Evolutionary conservation across 1,140 invertebrate species (phyloP), one percentile per base, ranked within the genome.

Genomic region (Drosophila kepulauana): DNA sequence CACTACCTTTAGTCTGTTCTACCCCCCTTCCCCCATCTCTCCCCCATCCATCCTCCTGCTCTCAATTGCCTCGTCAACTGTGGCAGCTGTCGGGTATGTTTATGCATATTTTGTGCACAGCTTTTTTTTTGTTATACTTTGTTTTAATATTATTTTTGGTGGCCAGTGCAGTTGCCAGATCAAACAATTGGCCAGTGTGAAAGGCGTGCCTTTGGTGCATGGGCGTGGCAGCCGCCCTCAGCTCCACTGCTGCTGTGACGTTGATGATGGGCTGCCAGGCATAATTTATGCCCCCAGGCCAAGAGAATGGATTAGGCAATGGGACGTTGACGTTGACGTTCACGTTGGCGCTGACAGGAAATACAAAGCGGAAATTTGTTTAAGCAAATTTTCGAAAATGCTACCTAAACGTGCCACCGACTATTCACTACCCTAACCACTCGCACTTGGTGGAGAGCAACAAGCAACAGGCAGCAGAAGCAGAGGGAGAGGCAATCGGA

Each of bases 361-460:
- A 68, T 51, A 3, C 54, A 48, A 56, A 51, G 43, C 63, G 79
- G 79, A 81, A 65, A 78, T 73, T 81, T 65, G 46, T 48, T 58
- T 77, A 70, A 75, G 66, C 61, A 56, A 62, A 75, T 56, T 63
- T 51, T 49, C 67, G 45, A 63, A 54, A 69, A 69, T 48, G 46
- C 10, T 69, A 25, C 20, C 20, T 3, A 4, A 25, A 25, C 20
- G 20, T 25, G 20, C 20, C 20, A 25, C 20, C 20, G 20, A 25
- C 20, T 25, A 25, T 25, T 25, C 20, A 25, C 20, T 25, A 25
- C 20, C 20, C 20, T 25, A 25, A 4, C 20, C 20, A 25, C 3
- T 25, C 3, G 20, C 20, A 25, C 20, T 25, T 25, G 3, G 20
- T 25, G 20, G 20, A 25, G 20, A 25, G 20, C 20, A 25, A 25